Base-by-base conservation (phyloP, 2,888 invertebrate species). In the Lepidochrysops patricia region DNA sequence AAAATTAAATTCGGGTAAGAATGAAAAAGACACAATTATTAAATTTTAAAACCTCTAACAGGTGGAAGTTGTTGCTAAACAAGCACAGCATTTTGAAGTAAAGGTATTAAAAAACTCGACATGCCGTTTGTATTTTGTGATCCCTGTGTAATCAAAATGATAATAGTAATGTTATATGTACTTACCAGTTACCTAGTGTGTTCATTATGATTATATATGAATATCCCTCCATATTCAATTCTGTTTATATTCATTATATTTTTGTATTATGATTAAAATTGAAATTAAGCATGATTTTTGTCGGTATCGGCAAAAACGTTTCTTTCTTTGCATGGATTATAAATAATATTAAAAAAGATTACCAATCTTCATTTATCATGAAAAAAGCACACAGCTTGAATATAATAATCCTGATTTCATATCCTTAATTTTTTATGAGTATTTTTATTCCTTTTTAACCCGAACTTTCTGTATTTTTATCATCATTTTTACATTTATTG, bases 61-160 rank as follows among this genome's bases (percentile, higher is more conserved):
- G 85, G 81, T 84, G 62, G 72, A 80, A 67, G 78, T 80, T 76
- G 71, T 69, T 52, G 73, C 80, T 50, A 80, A 82, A 72, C 81
- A 79, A 68, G 72, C 77, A 60, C 77, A 82, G 67, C 81, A 70
- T 67, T 73, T 87, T 62, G 79, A 78, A 77, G 77, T 83, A 27
- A 84, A 88, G 87, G 88, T 88, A 88, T 74, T 75, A 68, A 13
- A 12, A 9, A 23, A 49, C 5, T n/a, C 57, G 4, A 32, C n/a
- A 23, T 19, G n/a, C n/a, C 3, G 13, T 56, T 34, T 56, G 13
- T 35, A 57, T 23, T 35, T 23, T 26, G 26, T 57, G 57, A 4
- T 32, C 32, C 35, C 25, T 23, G 34, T 6, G 23, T 57, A 7
- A 35, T 25, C 25, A 32, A 35, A 37, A 37, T 7, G 6, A 37